These are phyloP conservation scores for Ctenochaetus hawaiiensis DNA, from an alignment of 2,797 vertebrate genomes.

Conservation along the genomic window DNA sequence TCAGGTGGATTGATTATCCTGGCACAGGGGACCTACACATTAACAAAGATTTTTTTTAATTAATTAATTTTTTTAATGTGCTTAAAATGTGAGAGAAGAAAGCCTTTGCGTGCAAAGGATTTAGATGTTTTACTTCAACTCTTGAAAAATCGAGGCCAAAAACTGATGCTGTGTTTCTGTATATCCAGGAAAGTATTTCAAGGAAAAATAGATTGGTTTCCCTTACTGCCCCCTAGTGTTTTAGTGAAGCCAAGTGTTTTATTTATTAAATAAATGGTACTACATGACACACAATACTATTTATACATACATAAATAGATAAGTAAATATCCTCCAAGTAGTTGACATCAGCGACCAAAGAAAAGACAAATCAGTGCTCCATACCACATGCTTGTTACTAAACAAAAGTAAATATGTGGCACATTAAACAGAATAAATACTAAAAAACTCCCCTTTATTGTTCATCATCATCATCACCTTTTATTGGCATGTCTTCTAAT, in stretches of 20 bases:
- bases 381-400: not conserved
- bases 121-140: not conserved
- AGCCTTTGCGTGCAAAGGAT: not conserved
- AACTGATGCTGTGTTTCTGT: no score
- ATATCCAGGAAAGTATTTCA: no score
- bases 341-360: not conserved
- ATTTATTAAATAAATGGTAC: not conserved
- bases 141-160: no score
- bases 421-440: not conserved
- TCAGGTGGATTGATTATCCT: not conserved
- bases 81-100: no score
- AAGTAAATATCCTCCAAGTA: not conserved
- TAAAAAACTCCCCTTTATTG: not conserved
- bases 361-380: not conserved
- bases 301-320: not conserved
- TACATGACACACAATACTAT: not conserved
- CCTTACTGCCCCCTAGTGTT: constrained; percentile 45
- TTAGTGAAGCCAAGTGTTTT: not conserved
- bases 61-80: no score
- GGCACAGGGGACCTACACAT: not conserved
- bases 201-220: not conserved
- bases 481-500: not conserved
- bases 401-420: not conserved
- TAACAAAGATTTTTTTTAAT: not conserved
- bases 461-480: not conserved